A percentile compares a stretch with the other conserved stretches of the same genome.
Conservation (phyloP, 2,113 vertebrate species). For the Pteropus alecto region DNA sequence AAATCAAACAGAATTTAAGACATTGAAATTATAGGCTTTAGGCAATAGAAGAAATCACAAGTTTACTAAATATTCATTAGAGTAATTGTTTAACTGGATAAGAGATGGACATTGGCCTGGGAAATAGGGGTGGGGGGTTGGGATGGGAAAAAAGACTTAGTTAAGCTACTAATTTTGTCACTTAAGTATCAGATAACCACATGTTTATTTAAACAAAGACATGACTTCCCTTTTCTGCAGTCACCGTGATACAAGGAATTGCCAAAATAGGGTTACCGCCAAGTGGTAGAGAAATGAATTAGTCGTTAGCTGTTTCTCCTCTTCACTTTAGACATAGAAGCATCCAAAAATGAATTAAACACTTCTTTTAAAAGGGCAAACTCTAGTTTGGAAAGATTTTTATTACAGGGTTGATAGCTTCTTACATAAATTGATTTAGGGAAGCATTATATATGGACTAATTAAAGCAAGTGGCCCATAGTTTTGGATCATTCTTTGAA, state of each 20-base stretch:
- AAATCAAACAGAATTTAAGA: neutral
- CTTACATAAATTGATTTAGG: neutral
- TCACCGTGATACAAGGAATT: neutral
- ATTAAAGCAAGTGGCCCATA: neutral
- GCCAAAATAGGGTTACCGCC: neutral
- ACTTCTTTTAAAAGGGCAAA: neutral
- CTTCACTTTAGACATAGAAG: neutral
- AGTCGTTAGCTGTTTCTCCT: neutral
- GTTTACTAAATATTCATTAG: neutral
- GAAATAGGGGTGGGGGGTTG: no score
- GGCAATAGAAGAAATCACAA: neutral
- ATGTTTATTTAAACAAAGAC: neutral
- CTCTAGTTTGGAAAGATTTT: neutral
- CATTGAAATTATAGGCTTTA: neutral
- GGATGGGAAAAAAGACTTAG: neutral
- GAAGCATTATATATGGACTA: neutral
- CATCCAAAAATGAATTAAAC: neutral
- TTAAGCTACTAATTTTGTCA: neutral
- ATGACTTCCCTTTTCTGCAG: neutral
- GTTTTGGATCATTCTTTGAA: neutral
- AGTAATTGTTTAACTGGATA: neutral
- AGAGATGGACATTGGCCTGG: neutral
- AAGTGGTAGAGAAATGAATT: neutral
- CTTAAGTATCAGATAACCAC: neutral
- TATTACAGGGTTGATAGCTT: neutral